These are phyloP conservation scores for Alsophila aescularia DNA, from an alignment of 2,888 invertebrate genomes.

Conservation along the genomic window DNA sequence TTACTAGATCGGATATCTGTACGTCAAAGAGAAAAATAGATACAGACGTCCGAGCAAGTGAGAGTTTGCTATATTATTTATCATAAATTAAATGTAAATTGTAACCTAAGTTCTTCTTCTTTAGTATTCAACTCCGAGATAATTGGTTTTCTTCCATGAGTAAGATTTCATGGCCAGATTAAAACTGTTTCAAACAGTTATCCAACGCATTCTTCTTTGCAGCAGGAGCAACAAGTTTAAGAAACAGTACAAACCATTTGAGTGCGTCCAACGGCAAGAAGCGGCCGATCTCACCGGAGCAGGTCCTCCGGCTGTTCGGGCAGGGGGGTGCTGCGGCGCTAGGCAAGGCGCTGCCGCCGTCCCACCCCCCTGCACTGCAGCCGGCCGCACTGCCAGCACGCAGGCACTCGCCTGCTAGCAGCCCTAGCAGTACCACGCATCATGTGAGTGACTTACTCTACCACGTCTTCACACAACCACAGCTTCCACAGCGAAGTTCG, in stretches of 20 bases:
- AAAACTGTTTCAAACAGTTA: background rate
- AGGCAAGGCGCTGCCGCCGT: slow-evolving; percentile 77
- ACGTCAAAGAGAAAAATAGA: too few relatives aligned
- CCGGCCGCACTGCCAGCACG: slow-evolving; percentile 80
- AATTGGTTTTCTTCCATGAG: too few relatives aligned
- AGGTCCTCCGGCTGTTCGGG: slow-evolving; percentile 88
- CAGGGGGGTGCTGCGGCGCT: slow-evolving; percentile 79
- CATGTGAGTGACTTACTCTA: slow-evolving; percentile 86
- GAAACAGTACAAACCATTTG: slow-evolving; percentile 80
- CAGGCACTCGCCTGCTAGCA: slow-evolving; percentile 88
- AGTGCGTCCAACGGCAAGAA: slow-evolving; percentile 87
- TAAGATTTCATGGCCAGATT: too few relatives aligned
- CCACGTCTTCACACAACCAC: too few relatives aligned
- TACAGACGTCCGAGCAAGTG: too few relatives aligned
- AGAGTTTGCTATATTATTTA: too few relatives aligned
- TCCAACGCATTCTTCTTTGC: background rate
- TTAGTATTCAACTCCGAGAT: too few relatives aligned
- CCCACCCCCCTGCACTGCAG: slow-evolving; percentile 76
- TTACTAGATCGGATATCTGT: too few relatives aligned
- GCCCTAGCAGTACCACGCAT: slow-evolving; percentile 91
- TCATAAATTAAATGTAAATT: too few relatives aligned
- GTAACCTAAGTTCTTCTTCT: too few relatives aligned
- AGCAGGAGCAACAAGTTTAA: slow-evolving; percentile 70
- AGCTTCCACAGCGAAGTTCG: too few relatives aligned
- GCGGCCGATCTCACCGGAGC: slow-evolving; percentile 93